Conservation (phyloP, 1,140 invertebrate species). For the Zaprionus africanus region DNA sequence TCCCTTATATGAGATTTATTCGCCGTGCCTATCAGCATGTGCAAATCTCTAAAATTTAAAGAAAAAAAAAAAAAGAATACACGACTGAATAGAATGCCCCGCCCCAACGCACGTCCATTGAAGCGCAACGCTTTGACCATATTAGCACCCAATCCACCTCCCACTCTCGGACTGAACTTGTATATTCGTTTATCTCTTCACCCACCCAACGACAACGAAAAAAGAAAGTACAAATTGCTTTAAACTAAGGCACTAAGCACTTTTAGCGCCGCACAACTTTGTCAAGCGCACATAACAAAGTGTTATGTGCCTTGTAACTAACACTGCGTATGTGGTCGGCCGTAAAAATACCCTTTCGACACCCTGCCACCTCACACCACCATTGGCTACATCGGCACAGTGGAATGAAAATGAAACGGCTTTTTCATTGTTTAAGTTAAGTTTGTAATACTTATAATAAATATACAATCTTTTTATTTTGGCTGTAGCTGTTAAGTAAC, state of each 20-base stretch:
- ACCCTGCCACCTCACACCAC: constrained; percentile 22
- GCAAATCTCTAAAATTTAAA: constrained; percentile 78
- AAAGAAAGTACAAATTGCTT: constrained; percentile 62
- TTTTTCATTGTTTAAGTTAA: too few species aligned
- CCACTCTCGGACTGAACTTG: background rate
- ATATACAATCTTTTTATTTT: too few species aligned
- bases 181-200: constrained; percentile 62
- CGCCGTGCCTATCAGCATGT: constrained; percentile 66
- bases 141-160: constrained; percentile 71
- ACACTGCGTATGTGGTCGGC: constrained; percentile 56
- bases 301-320: constrained; percentile 81
- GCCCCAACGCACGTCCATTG: constrained; percentile 30
- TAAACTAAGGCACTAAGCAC: constrained; percentile 82
- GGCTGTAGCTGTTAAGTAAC: too few species aligned
- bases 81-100: constrained; percentile 28
- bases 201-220: constrained; percentile 19
- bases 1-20: constrained; percentile 78
- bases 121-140: constrained; percentile 70
- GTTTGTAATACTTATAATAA: too few species aligned
- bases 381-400: constrained; percentile 12
- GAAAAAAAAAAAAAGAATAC: constrained; percentile 50
- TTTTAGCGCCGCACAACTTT: constrained; percentile 74
- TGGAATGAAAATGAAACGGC: background rate
- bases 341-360: constrained; percentile 54
- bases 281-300: constrained; percentile 80